A percentile compares a stretch with the other conserved stretches of the same genome.
These are phyloP conservation scores for Anthrax anthrax DNA, from an alignment of 2,888 invertebrate species.

Conservation along the genomic window DNA sequence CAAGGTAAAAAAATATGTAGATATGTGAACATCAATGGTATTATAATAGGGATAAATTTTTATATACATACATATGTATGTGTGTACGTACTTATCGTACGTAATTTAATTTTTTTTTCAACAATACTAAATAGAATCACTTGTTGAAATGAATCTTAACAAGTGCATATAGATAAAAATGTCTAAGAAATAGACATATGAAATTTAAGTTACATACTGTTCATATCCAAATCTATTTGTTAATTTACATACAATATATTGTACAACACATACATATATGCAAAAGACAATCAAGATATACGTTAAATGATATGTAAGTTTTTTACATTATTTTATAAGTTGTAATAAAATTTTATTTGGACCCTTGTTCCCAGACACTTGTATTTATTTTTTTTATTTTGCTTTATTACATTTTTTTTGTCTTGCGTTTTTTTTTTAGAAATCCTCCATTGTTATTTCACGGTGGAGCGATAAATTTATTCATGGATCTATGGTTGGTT, in stretches of 20 bases:
- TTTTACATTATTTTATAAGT: background rate
- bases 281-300: too few relatives aligned
- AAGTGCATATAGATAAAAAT: background rate
- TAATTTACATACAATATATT: too few relatives aligned
- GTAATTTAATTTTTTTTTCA: too few relatives aligned
- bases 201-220: too few relatives aligned
- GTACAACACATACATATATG: too few relatives aligned
- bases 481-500: slow-evolving; percentile 9
- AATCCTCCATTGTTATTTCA: slow-evolving; percentile 3
- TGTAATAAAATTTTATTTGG: background rate
- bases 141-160: background rate
- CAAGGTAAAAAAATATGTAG: background rate
- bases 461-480: slow-evolving; percentile 6
- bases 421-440: background rate
- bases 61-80: too few relatives aligned
- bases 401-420: too few relatives aligned
- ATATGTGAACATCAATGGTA: background rate
- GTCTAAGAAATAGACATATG: too few relatives aligned
- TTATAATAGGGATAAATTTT: too few relatives aligned
- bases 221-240: too few relatives aligned
- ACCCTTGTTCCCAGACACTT: slow-evolving; percentile 2
- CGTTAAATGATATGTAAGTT: background rate
- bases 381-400: background rate
- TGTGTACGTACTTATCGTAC: background rate
- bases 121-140: too few relatives aligned